These are phyloP conservation scores for Leptinotarsa rubiginosa DNA, from an alignment of 2,888 invertebrate genomes.

Conservation along the genomic window DNA sequence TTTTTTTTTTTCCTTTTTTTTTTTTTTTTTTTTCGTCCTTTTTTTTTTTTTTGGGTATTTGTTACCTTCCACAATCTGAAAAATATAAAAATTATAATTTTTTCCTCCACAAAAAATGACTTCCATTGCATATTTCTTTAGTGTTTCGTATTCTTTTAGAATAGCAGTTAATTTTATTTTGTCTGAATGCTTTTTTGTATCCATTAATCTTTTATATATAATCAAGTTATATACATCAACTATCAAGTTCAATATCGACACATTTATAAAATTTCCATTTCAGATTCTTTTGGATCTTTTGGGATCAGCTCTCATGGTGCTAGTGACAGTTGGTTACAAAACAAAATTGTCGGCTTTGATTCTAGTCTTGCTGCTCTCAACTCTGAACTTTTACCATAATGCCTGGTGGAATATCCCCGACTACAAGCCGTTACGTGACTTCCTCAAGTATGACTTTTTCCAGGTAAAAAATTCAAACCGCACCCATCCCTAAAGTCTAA, in stretches of 20 bases:
- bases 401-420: slow-evolving; percentile 98
- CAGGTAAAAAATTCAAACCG: slow-evolving; percentile 74
- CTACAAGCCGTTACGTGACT: slow-evolving; percentile 96
- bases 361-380: slow-evolving; percentile 87
- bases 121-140: not conserved
- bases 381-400: slow-evolving; percentile 96
- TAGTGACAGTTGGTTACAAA: slow-evolving; percentile 97
- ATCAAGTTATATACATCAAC: too few species aligned
- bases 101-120: too few species aligned
- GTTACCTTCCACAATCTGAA: too few species aligned
- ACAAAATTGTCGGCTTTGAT: slow-evolving; percentile 97
- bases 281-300: slow-evolving; percentile 92
- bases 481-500: too few species aligned
- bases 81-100: too few species aligned
- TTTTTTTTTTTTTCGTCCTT: too few species aligned
- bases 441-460: slow-evolving; percentile 99
- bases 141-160: not conserved
- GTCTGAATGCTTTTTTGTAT: not conserved
- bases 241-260: not conserved
- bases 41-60: too few species aligned
- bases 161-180: not conserved
- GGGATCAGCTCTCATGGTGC: slow-evolving; percentile 93
- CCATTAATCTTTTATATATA: not conserved
- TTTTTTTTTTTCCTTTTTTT: too few species aligned
- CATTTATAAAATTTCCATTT: slow-evolving; percentile 52